These are phyloP conservation scores for Drosophila nikananu DNA, from an alignment of 1,140 invertebrate genomes.

Conservation along the genomic window DNA sequence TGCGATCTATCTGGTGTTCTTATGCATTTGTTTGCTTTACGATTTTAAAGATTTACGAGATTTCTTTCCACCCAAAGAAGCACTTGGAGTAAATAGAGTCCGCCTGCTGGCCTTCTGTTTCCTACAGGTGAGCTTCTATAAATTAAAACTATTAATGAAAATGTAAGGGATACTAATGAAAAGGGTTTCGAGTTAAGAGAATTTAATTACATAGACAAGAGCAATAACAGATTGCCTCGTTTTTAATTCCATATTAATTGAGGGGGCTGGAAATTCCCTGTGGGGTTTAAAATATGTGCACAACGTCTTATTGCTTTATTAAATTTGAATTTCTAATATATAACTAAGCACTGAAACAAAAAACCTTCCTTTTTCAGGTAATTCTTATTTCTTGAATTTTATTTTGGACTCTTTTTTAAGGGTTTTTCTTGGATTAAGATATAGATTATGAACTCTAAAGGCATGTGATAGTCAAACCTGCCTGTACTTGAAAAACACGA, in stretches of 20 bases:
- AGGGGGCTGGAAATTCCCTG: background rate
- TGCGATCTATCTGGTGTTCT: conserved; percentile 34
- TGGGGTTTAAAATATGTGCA: background rate
- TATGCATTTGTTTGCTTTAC: conserved; percentile 70
- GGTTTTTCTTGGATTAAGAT: too few species aligned
- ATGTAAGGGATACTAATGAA: background rate
- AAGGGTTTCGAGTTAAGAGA: background rate
- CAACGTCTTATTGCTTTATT: background rate
- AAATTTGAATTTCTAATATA: background rate
- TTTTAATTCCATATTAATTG: background rate
- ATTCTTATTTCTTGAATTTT: background rate
- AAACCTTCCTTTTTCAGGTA: background rate
- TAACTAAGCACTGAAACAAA: background rate
- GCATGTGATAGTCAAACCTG: background rate
- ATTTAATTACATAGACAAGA: background rate
- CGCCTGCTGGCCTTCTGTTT: conserved; percentile 30
- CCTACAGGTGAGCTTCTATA: conserved; percentile 15
- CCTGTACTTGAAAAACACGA: conserved; percentile 5
- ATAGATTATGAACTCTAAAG: background rate
- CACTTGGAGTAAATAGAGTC: conserved; percentile 27
- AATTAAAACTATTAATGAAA: background rate
- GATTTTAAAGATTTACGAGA: conserved; percentile 77
- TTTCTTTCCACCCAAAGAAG: conserved; percentile 44
- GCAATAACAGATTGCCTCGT: background rate
- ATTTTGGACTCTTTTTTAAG: too few species aligned